Base-by-base conservation (phyloP, 2,113 vertebrate genomes). In the Tachuris rubrigastra region DNA sequence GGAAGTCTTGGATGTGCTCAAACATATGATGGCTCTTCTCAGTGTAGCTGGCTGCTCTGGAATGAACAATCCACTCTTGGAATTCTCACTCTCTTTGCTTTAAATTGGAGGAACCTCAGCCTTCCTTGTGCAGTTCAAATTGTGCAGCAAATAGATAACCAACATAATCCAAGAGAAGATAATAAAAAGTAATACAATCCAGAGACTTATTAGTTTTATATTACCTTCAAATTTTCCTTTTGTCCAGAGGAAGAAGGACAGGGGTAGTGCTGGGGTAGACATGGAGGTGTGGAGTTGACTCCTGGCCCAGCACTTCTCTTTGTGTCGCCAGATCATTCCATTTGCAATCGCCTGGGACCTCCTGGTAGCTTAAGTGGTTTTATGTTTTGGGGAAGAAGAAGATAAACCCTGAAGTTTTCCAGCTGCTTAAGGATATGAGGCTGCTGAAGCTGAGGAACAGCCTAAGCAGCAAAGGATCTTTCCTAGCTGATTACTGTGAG, bases 261-360 rank as follows among this genome's bases (percentile, higher is more conserved):
- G 6, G 1, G 0, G 5, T 37, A 42, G 39, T 33, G 75, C 62
- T 88, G 46, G 50, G 49, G 21, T 44, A 56, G 62, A 12, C 10
- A 3, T 0, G 5, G n/a, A 56, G 31, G 18, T 1, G 4, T 22
- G 27, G 9, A 28, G 9, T 49, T 68, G 25, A 41, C 24, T 73
- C 56, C 23, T 16, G 65, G 69, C 47, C 18, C 31, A 87, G 13
- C 33, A 53, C 14, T 77, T 56, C 30, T 33, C 41, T 77, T 59
- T 68, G 23, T 39, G 47, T 23, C 53, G 46, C n/a, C 56, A 80
- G 80, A 69, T 62, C 27, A 30, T 77, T 33, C 35, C 24, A 10
- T 14, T 75, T 68, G 22, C 35, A 56, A 7, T 4, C 78, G 19
- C 33, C 35, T 87, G 66, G 35, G 30, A 89, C 31, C 13, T 81